Evolutionary conservation across 1,140 invertebrate species (phyloP).

Genomic region (Oppia nitens): DNA sequence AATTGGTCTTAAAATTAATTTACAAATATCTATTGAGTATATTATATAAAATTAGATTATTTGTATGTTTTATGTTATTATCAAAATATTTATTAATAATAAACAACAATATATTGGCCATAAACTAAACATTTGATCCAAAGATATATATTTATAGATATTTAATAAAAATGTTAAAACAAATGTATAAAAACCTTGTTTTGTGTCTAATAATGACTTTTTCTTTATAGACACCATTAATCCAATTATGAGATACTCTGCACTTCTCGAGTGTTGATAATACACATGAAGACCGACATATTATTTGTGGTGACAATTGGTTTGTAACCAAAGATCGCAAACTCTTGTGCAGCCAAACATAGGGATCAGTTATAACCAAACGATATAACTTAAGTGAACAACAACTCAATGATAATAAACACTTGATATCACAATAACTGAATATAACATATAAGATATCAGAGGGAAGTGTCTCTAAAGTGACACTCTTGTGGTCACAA

Average conservation of each 20-base stretch:
- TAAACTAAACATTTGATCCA: too few species aligned
- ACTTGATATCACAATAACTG: constrained; percentile 19
- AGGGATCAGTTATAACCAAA: constrained; percentile 19
- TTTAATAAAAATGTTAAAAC: too few species aligned
- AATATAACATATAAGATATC: constrained; percentile 23
- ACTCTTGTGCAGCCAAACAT: constrained; percentile 20
- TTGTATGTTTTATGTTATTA: too few species aligned
- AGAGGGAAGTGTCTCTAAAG: constrained; percentile 1
- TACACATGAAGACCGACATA: constrained; percentile 1
- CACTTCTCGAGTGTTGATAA: constrained; percentile 18
- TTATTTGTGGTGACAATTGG: constrained; percentile 9
- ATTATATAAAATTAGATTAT: too few species aligned
- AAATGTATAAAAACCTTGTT: neutral
- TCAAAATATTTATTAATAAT: too few species aligned
- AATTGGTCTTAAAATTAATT: too few species aligned
- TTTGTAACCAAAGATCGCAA: constrained; percentile 11
- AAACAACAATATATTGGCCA: too few species aligned
- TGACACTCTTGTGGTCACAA: neutral
- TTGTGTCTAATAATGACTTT: constrained; percentile 2
- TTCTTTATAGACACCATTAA: constrained; percentile 15
- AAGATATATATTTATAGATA: too few species aligned
- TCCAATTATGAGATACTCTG: constrained; percentile 21
- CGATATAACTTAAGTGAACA: constrained; percentile 20
- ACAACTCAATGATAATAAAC: constrained; percentile 19
- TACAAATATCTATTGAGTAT: too few species aligned